Conservation (phyloP, 2,797 vertebrate genomes). For the Sparus aurata region DNA sequence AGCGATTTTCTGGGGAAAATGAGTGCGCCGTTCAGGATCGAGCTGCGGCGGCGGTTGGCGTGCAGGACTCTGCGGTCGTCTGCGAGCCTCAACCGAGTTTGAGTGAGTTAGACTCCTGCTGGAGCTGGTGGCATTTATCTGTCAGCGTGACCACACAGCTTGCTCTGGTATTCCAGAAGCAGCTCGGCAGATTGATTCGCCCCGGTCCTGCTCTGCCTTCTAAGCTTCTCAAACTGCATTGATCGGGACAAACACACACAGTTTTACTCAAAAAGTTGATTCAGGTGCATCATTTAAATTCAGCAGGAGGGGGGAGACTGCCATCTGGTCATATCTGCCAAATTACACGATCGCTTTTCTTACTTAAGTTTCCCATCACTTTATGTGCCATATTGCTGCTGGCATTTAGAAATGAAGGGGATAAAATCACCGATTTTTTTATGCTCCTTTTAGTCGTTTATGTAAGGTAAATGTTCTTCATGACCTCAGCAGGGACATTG, state of each 20-base stretch:
- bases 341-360: constrained; percentile 38
- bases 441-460: constrained; percentile 27
- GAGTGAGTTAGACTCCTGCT: constrained; percentile 33
- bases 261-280: constrained; percentile 70
- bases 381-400: constrained; percentile 27
- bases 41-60: background rate
- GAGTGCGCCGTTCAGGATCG: background rate
- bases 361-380: constrained; percentile 38
- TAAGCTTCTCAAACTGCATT: constrained; percentile 66
- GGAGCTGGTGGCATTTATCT: constrained; percentile 48
- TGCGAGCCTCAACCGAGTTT: constrained; percentile 10
- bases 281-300: constrained; percentile 73
- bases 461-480: constrained; percentile 8
- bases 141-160: constrained; percentile 44
- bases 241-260: constrained; percentile 71
- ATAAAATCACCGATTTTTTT: constrained; percentile 50
- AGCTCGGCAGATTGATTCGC: constrained; percentile 67
- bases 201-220: constrained; percentile 51
- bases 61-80: background rate
- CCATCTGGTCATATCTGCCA: constrained; percentile 62
- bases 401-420: constrained; percentile 36
- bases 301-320: constrained; percentile 20
- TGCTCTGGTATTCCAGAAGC: constrained; percentile 43
- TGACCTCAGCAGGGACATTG: constrained; percentile 18
- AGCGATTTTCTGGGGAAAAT: background rate